Percentiles rank a stretch among this genome's conserved stretches.
phyloP scores from a whole-genome alignment of 2,797 vertebrate species.

The Melanotaenia boesemani region DNA sequence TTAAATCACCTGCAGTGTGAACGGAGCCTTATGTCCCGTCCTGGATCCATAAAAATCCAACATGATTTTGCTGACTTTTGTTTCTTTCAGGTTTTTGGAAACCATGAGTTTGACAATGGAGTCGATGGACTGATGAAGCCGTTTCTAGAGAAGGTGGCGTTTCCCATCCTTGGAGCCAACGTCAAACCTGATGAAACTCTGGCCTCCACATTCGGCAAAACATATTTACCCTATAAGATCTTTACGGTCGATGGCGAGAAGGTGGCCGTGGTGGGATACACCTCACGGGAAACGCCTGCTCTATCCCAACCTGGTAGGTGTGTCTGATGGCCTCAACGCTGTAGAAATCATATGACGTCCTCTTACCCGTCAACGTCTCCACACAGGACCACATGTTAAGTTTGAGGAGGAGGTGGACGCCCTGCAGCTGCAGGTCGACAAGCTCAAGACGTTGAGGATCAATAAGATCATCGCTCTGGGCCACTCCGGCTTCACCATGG shows the following conservation, averaged over 20 bases:
- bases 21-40: too few relatives aligned
- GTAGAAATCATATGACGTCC: neutral
- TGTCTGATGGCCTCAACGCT: too few relatives aligned
- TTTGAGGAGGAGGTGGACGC: constrained; percentile 90
- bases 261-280: constrained; percentile 93
- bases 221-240: constrained; percentile 82
- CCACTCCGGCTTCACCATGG: constrained; percentile 91
- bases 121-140: constrained; percentile 89
- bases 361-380: neutral
- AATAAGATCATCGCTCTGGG: constrained; percentile 96
- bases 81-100: constrained; percentile 88
- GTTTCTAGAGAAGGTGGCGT: constrained; percentile 84
- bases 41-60: too few relatives aligned
- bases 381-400: constrained; percentile 83
- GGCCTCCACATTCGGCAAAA: constrained; percentile 76
- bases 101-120: constrained; percentile 96
- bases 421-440: constrained; percentile 87
- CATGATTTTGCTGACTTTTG: neutral
- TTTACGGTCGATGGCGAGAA: constrained; percentile 77
- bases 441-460: constrained; percentile 85
- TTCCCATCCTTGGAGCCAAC: constrained; percentile 90
- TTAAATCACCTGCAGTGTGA: too few relatives aligned
- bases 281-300: constrained; percentile 88
- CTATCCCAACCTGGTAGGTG: constrained; percentile 89
- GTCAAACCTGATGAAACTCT: constrained; percentile 79